These are phyloP conservation scores for Maniola jurtina DNA, from an alignment of 1,140 invertebrate genomes.

Conservation along the genomic window DNA sequence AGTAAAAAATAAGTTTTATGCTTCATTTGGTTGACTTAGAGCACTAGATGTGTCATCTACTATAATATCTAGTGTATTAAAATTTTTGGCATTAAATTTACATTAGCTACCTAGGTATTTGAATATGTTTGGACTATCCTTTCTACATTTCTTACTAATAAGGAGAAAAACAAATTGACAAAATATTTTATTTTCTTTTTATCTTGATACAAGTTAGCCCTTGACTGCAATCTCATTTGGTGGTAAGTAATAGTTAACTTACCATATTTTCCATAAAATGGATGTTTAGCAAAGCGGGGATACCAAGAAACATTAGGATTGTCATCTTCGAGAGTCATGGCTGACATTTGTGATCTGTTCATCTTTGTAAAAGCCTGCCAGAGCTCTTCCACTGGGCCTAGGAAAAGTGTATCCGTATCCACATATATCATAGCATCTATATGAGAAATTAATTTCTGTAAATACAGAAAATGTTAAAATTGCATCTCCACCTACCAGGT, in stretches of 20 bases:
- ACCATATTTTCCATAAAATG: slow-evolving; percentile 94
- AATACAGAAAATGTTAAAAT: slow-evolving; percentile 31
- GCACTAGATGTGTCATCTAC: too few species aligned
- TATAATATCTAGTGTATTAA: too few species aligned
- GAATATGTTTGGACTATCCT: too few species aligned
- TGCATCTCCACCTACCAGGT: background rate
- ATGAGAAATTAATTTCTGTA: slow-evolving; percentile 86
- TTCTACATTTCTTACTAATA: too few species aligned
- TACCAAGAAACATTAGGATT: slow-evolving; percentile 96
- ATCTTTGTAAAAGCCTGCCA: slow-evolving; percentile 92
- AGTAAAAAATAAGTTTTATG: too few species aligned
- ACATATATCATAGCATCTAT: slow-evolving; percentile 95
- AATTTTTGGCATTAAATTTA: too few species aligned
- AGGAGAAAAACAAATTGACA: too few species aligned
- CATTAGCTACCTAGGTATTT: too few species aligned
- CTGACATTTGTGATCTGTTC: slow-evolving; percentile 93
- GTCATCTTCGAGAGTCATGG: slow-evolving; percentile 93
- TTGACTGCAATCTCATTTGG: too few species aligned
- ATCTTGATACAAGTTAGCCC: too few species aligned
- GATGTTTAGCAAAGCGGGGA: slow-evolving; percentile 96
- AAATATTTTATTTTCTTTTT: too few species aligned
- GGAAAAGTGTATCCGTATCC: slow-evolving; percentile 94
- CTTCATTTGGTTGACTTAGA: too few species aligned
- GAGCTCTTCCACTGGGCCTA: slow-evolving; percentile 88
- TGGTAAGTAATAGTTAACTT: slow-evolving; percentile 38